Evolutionary conservation across 2,888 invertebrate genomes (phyloP).

Genomic region (Lymantria dispar): DNA sequence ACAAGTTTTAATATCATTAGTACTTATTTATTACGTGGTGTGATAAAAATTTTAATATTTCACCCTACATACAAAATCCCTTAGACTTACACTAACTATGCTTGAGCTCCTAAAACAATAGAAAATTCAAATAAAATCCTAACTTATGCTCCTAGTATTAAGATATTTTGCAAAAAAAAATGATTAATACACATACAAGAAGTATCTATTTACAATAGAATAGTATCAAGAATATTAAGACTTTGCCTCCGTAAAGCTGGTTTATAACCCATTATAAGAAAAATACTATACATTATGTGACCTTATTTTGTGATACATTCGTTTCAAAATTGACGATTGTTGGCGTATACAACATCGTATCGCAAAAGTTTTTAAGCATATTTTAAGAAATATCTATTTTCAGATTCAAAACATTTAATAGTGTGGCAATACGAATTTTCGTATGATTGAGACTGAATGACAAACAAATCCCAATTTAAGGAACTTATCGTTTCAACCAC

Average conservation of each 20-base stretch:
- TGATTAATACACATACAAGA: conserved; percentile 41
- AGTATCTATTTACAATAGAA: conserved; percentile 70
- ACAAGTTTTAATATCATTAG: too few species aligned
- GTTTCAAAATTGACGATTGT: not conserved
- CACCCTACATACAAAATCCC: too few species aligned
- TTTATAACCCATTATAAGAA: conserved; percentile 44
- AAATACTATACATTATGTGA: conserved; percentile 34
- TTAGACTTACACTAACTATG: not conserved
- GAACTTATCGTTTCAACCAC: too few species aligned
- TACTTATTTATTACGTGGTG: too few species aligned
- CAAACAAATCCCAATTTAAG: too few species aligned
- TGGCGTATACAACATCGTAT: not conserved
- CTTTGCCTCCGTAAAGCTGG: conserved; percentile 53
- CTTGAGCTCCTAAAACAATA: conserved; percentile 23
- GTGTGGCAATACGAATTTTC: too few species aligned
- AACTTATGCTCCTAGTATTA: conserved; percentile 21
- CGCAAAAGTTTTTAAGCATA: too few species aligned
- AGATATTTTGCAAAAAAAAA: conserved; percentile 39
- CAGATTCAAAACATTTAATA: too few species aligned
- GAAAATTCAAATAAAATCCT: conserved; percentile 24
- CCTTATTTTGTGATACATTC: conserved; percentile 23
- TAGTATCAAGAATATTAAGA: conserved; percentile 73
- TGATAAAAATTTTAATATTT: too few species aligned
- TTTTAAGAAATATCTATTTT: too few species aligned
- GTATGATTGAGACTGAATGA: too few species aligned